Evolutionary conservation across 2,113 vertebrate genomes (phyloP).

Genomic region (Serilophus lunatus): DNA sequence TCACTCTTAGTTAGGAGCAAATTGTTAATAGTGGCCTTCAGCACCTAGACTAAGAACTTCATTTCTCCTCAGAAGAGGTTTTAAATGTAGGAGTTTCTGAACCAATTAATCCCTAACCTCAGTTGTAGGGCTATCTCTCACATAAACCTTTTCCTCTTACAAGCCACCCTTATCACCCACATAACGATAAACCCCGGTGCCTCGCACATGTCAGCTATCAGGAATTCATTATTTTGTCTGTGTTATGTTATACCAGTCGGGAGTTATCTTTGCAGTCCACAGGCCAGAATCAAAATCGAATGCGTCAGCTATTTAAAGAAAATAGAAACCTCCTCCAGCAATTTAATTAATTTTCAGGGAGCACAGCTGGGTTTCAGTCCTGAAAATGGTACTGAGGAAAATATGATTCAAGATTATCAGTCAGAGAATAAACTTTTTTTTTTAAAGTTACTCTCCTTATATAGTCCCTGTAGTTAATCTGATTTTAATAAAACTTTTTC

Average conservation of each 20-base stretch:
- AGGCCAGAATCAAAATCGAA: conserved; percentile 71
- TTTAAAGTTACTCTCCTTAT: not conserved
- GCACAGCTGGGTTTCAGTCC: not conserved
- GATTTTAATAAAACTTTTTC: not conserved
- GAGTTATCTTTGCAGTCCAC: conserved; percentile 78
- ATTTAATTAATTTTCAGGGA: conserved; percentile 62
- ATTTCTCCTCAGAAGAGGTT: not conserved
- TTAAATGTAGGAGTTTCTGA: not conserved
- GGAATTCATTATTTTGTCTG: conserved; percentile 85
- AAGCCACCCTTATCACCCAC: conserved; percentile 34
- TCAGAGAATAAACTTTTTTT: not conserved
- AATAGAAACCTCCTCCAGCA: conserved; percentile 67
- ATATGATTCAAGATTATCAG: not conserved
- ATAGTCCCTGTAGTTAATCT: not conserved
- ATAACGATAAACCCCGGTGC: conserved; percentile 47
- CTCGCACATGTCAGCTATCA: conserved; percentile 77
- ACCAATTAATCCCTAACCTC: not conserved
- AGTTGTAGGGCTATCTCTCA: not conserved
- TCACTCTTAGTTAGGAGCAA: not conserved
- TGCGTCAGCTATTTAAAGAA: conserved; percentile 83
- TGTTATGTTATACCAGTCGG: conserved; percentile 79
- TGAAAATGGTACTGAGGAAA: conserved; percentile 8
- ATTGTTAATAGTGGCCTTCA: not conserved
- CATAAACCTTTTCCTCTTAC: conserved; percentile 27
- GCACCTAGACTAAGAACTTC: not conserved